Evolutionary conservation across 2,113 vertebrate species (phyloP), one percentile per base, ranked within the genome.

Genomic region (rabbit (Oryctolagus cuniculus)): DNA sequence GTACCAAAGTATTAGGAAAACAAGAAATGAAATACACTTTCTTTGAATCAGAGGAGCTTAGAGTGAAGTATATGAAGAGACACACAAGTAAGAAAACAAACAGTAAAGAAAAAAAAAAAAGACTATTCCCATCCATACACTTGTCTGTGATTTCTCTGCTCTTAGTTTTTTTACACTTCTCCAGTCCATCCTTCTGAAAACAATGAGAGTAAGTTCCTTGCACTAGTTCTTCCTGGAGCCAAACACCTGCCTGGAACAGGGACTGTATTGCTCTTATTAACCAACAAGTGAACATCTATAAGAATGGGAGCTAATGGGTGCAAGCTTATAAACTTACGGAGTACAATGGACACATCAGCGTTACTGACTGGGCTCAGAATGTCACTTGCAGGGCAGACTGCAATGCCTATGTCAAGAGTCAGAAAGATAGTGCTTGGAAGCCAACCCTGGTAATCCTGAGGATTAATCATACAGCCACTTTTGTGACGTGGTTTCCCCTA

Each of bases 381-480:
- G 99, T 99, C 91, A 99, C 99, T 6, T 99, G 99, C 0, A 99
- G 99, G 44, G 44, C 44, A 44, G 7, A 44, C 44, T 44, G 44
- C 44, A 44, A 44, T 44, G 44, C 99, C 86, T 99, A 99, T 0
- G 99, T 99, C 96, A 99, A 99, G 99, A 99, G 99, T 95, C 99
- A 99, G 98, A 99, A 99, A 86, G 99, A 99, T 0, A 99, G 99
- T 0, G 98, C 99, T 58, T 99, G 99, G 99, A 99, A 99, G 95
- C 99, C 99, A 66, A 99, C 99, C 5, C 98, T 99, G 44, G 99
- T 99, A 94, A 99, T 99, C 96, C 98, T 99, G 96, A 98, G 99
- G 95, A 99, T 99, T 98, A 99, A 99, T 91, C 98, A 99, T 2
- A 99, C 99, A 0, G 99, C 99, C 95, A 99, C 99, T 70, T 99